Base-by-base conservation (phyloP, 2,888 invertebrate genomes). In the Altica lythri region DNA sequence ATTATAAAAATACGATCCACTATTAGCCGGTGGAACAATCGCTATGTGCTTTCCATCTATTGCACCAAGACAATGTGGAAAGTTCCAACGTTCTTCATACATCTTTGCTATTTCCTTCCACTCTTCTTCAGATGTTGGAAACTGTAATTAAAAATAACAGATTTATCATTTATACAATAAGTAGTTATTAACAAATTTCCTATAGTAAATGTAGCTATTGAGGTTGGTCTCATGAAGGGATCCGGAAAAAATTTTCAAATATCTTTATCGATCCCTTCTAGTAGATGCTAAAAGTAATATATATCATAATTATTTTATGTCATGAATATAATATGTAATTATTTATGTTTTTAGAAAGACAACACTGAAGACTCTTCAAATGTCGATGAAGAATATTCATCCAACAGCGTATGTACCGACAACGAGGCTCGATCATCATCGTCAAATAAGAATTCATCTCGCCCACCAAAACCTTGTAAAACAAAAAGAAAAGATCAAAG, bases 1-100 rank as follows among this genome's bases (percentile, higher is more conserved):
- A 16, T 19, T 46, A n/a, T 8, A 46, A 22, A 25, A 32, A 38
- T 57, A 22, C 61, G 65, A 19, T 67, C 68, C 29, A 44, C n/a
- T 46, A 6, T 25, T 34, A 14, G 10, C 18, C 14, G 54, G 51
- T 13, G 51, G 48, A 38, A 30, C 29, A 32, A 56, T 50, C 4
- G 37, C 44, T 9, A 60, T 52, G 25, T 57, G 54, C 9, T 53
- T 37, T 2, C 47, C 47, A 12, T 47, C 37, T 6, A 47, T 10
- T 6, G 37, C 47, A 9, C 47, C 47, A 10, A 37, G 9, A 30
- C n/a, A n/a, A n/a, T 48, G 48, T 17, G 40, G 32, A 30, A 49
- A 49, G 13, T 42, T 35, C 42, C 42, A 40, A 19, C 2, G 12
- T 30, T 49, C 32, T 42, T 30, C 49, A 49, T 22, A 49, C 8